These are phyloP conservation scores for Rhincodon typus DNA, from an alignment of 2,797 vertebrate genomes.

Conservation along the genomic window DNA sequence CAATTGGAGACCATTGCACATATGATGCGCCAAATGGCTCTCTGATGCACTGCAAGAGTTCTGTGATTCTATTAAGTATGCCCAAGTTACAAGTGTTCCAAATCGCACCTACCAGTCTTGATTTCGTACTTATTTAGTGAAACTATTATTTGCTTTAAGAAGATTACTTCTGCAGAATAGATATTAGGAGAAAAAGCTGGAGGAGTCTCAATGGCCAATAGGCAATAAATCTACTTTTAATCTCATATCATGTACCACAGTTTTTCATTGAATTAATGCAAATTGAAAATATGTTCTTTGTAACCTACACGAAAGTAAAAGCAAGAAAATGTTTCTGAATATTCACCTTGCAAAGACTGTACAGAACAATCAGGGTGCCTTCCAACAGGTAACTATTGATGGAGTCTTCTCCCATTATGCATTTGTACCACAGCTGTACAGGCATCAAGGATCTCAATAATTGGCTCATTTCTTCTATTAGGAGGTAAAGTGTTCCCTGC, in stretches of 20 bases:
- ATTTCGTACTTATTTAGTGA: not conserved
- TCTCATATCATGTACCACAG: not conserved
- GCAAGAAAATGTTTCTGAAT: not conserved
- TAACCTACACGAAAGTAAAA: not conserved
- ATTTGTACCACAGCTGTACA: conserved; percentile 97
- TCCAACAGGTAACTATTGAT: conserved; percentile 89
- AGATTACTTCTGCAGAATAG: not conserved
- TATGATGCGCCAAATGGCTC: too few species aligned
- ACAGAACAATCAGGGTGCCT: conserved; percentile 83
- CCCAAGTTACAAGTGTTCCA: not conserved
- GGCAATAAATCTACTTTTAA: not conserved
- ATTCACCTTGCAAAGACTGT: conserved; percentile 90
- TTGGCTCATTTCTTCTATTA: conserved; percentile 96
- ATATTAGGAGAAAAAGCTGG: not conserved
- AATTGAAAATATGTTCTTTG: not conserved
- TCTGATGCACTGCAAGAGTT: too few species aligned
- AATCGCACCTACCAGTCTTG: not conserved
- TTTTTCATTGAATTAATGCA: not conserved
- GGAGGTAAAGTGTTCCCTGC: conserved; percentile 89
- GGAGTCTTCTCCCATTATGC: conserved; percentile 92
- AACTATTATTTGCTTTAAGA: too few species aligned
- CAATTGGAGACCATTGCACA: too few species aligned
- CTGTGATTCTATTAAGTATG: not conserved
- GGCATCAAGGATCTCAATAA: conserved; percentile 88
- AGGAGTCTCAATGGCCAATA: not conserved